Percentiles rank a stretch among this genome's conserved stretches.
phyloP scores from a whole-genome alignment of 2,113 vertebrate species.

The Fulmarus glacialis region DNA sequence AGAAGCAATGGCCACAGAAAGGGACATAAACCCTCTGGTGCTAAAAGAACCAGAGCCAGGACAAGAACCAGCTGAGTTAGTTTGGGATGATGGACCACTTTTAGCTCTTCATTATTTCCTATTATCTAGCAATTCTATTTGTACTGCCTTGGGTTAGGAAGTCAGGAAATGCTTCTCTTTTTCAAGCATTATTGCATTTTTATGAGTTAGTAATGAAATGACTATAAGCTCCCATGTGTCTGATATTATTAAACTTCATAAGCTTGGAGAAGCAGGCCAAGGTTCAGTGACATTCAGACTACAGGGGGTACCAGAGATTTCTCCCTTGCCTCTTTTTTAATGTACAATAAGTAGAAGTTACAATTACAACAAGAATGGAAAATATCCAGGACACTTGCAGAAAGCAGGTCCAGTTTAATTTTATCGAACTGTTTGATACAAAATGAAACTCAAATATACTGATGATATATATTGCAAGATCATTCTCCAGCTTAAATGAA shows the following conservation, averaged over 20 bases:
- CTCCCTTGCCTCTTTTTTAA: neutral
- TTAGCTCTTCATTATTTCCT: neutral
- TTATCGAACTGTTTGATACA: neutral
- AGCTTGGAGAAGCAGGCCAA: neutral
- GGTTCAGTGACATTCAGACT: neutral
- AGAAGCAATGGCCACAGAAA: neutral
- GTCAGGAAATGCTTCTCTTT: neutral
- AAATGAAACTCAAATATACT: neutral
- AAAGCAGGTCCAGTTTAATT: conserved; percentile 5
- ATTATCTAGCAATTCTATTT: neutral
- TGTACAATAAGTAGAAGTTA: neutral
- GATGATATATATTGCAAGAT: neutral
- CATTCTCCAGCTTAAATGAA: neutral
- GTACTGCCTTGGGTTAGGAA: neutral
- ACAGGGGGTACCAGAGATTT: neutral
- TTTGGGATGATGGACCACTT: neutral
- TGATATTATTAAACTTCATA: neutral
- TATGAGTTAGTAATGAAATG: neutral
- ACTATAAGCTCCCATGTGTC: neutral
- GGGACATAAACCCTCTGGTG: neutral
- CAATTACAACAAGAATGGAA: neutral
- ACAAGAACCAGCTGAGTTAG: neutral
- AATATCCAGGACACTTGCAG: neutral
- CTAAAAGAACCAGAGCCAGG: neutral
- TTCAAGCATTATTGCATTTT: neutral